These are phyloP conservation scores for Lagocephalus sceleratus DNA, from an alignment of 2,797 vertebrate genomes.

Conservation along the genomic window DNA sequence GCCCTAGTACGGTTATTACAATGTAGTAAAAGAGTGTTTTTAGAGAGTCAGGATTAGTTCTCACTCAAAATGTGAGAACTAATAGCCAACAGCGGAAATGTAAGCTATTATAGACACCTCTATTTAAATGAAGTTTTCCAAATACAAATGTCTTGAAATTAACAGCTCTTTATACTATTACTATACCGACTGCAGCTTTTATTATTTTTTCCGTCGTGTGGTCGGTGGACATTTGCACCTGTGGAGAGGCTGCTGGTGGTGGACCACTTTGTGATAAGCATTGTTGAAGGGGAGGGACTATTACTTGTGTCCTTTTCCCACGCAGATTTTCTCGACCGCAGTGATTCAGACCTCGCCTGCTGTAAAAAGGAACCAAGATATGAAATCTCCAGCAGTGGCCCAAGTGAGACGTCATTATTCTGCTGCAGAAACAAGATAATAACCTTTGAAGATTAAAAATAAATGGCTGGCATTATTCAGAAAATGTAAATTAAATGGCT, in stretches of 20 bases:
- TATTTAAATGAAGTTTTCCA: constrained; percentile 1
- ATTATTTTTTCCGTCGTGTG: constrained; percentile 18
- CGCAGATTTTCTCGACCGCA: constrained; percentile 34
- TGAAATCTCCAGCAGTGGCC: background rate
- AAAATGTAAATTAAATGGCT: background rate
- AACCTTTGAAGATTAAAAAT: too few species aligned
- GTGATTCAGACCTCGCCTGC: constrained; percentile 7
- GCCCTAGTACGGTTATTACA: too few species aligned
- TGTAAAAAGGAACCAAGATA: constrained; percentile 17
- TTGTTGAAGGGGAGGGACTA: constrained; percentile 11
- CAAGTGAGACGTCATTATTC: background rate
- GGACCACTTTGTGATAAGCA: constrained; percentile 12
- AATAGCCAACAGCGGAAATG: background rate
- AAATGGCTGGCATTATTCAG: too few species aligned
- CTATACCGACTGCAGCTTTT: constrained; percentile 6
- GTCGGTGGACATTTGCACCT: constrained; percentile 8
- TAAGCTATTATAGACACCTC: constrained; percentile 1
- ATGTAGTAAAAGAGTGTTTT: constrained; percentile 16
- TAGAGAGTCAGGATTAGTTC: constrained; percentile 6
- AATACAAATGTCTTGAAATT: constrained; percentile 1
- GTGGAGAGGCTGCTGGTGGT: background rate
- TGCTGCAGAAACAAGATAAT: constrained; percentile 1
- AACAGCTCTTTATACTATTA: too few species aligned
- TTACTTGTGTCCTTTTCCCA: constrained; percentile 27
- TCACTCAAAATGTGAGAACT: background rate